phyloP scores from a whole-genome alignment of 2,113 vertebrate species.

The Melanotaenia duboulayi region DNA sequence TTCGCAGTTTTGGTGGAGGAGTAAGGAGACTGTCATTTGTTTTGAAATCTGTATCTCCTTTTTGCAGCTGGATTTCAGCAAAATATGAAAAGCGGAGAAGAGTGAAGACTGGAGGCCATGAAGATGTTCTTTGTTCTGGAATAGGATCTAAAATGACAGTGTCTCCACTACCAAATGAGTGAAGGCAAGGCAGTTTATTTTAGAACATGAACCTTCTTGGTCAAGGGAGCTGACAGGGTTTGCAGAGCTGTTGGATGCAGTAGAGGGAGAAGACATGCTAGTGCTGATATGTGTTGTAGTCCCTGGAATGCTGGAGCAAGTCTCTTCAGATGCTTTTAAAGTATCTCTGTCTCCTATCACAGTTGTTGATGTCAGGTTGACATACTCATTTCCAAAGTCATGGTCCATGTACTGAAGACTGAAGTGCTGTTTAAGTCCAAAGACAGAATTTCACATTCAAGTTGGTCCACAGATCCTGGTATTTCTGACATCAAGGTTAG shows the following conservation, averaged over 20 bases:
- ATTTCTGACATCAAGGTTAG: too few species aligned
- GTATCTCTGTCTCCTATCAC: background rate
- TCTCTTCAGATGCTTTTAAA: background rate
- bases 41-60: too few species aligned
- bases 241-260: background rate
- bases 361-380: background rate
- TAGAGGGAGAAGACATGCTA: background rate
- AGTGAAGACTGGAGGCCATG: too few species aligned
- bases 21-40: background rate
- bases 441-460: background rate
- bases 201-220: background rate
- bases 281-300: background rate
- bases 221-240: background rate
- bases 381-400: conserved; percentile 4
- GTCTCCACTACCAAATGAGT: background rate
- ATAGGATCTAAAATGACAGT: too few species aligned
- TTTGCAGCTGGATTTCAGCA: too few species aligned
- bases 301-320: background rate
- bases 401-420: background rate
- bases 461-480: too few species aligned
- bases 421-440: background rate
- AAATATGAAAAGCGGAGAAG: too few species aligned
- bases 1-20: background rate
- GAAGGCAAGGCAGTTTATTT: too few species aligned
- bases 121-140: too few species aligned